Evolutionary conservation across 23 tunicate species (phyloP).

Genomic region (Phallusia fumigata): DNA sequence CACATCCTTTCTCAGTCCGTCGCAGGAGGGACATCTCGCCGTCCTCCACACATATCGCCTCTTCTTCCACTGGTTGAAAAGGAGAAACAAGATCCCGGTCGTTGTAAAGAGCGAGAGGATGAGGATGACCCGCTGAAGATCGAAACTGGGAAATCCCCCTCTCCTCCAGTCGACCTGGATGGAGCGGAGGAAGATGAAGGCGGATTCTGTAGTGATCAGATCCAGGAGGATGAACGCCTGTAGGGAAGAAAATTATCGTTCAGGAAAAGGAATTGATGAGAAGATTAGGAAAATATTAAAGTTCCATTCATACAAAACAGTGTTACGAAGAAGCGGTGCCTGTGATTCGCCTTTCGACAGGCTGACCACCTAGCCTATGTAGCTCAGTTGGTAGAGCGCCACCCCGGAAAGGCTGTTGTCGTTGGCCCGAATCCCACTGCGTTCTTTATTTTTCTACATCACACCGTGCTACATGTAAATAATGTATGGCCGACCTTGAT

Average conservation of each 20-base stretch:
- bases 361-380: no score
- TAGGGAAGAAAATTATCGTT: not conserved
- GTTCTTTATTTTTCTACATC: no score
- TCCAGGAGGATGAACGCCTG: conserved; percentile 16
- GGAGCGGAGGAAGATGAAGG: conserved; percentile 11
- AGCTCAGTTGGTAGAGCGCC: no score
- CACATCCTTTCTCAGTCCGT: conserved; percentile 1
- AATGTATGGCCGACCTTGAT: no score
- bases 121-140: not conserved
- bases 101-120: not conserved
- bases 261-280: not conserved
- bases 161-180: conserved; percentile 4
- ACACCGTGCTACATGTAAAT: no score
- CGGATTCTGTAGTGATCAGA: not conserved
- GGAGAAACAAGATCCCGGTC: not conserved
- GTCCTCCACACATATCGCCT: not conserved
- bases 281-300: no score
- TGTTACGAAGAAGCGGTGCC: no score
- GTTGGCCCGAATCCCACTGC: no score
- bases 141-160: conserved; percentile 17
- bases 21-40: not conserved
- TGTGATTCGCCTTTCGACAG: no score
- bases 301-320: no score
- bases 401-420: no score
- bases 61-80: not conserved